Conservation (phyloP, 2,888 invertebrate genomes). For the Pachliopta kotzebuea region DNA sequence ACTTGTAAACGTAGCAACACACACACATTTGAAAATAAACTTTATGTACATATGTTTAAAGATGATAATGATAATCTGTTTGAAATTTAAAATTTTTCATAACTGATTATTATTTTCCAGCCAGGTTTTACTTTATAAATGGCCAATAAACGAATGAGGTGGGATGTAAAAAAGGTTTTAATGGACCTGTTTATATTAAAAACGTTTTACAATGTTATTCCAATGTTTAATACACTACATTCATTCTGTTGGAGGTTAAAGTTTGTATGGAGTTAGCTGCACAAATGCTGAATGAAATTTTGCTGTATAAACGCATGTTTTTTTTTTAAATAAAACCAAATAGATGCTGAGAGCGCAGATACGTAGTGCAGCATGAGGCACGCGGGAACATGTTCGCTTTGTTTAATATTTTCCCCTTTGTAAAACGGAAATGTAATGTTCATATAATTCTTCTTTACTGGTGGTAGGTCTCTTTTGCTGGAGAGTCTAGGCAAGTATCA, state of each 20-base stretch:
- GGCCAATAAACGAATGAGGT: conserved; percentile 8
- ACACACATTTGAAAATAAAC: neutral
- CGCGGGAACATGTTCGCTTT: neutral
- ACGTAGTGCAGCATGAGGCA: neutral
- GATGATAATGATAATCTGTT: neutral
- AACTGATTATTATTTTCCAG: neutral
- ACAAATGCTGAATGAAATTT: too few species aligned
- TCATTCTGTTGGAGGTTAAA: too few species aligned
- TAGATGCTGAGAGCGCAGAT: neutral
- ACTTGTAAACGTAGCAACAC: neutral
- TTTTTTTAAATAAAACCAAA: too few species aligned
- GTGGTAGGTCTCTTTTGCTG: too few species aligned
- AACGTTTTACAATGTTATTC: too few species aligned
- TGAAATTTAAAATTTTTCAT: neutral
- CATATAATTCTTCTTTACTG: neutral
- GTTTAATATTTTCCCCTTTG: neutral
- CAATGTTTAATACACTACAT: too few species aligned
- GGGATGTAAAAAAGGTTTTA: conserved; percentile 2
- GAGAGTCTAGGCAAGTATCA: too few species aligned
- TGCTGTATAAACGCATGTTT: too few species aligned
- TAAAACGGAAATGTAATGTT: conserved; percentile 2
- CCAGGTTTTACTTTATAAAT: neutral
- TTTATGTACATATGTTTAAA: neutral
- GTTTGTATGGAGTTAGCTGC: too few species aligned
- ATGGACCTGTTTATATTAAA: conserved; percentile 1